Base-by-base conservation (phyloP, 30 jellyfish, hydroid and myxozoan species). In the Aurelia sp. region DNA sequence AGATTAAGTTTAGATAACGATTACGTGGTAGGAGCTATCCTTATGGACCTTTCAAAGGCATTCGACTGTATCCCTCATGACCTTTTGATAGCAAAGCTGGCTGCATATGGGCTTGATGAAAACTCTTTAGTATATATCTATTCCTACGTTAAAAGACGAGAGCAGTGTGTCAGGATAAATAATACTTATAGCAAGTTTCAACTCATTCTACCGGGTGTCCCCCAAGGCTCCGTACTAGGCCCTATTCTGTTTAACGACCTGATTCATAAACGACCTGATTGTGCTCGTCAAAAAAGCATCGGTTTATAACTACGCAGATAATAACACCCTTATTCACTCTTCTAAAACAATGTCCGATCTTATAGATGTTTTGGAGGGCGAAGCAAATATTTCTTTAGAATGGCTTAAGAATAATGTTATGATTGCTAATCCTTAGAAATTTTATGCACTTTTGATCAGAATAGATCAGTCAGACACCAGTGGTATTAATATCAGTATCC, bases 401-500 rank as follows among this genome's bases (percentile, higher is more conserved):
- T 74, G 73, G 86, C 71, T 77, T 12, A 47, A 40, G 55, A 59
- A 62, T 61, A 85, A 85, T 69, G 79, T 74, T 62, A 85, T 85
- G 84, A 73, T 85, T 71, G 89, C 89, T 3, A 85, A 85, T 52
- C 95, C 95, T 35, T 71, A 63, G 64, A 74, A 62, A 85, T 85
- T 85, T 62, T 89, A 85, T 33, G 78, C 89, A 40, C 37, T 59
- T n/a, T 35, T 22, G 66, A 73, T 79, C 64, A 31, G 35, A 11
- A 67, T 62, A 64, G 66, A 66, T 27, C 70, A 62, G 66, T 71
- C 89, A n/a, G 53, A 73, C 47, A 74, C 86, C 35, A 69, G 92
- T 67, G 88, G 76, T 57, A 60, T 47, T 12, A 59, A 62, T 6
- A 67, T 86, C 10, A 86, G 53, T 53, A 61, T 86, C 50, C 59